Conservation (phyloP, 2,113 vertebrate genomes). For the Sisor rabdophorus region DNA sequence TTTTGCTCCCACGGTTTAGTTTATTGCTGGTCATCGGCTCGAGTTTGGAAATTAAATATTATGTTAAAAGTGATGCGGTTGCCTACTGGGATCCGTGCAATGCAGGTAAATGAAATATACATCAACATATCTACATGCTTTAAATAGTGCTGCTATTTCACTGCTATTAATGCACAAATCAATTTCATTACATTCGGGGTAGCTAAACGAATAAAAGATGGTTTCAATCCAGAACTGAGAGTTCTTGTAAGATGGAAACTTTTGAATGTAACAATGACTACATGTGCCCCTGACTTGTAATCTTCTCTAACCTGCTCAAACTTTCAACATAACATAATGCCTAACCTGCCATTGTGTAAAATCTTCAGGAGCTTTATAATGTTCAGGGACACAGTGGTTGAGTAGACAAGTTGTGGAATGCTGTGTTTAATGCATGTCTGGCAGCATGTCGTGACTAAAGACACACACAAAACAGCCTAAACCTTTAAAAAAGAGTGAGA, state of each 20-base stretch:
- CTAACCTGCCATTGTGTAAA: neutral
- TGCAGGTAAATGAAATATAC: conserved; percentile 61
- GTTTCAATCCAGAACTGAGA: neutral
- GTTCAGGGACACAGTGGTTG: neutral
- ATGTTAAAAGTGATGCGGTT: conserved; percentile 56
- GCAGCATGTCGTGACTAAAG: no score
- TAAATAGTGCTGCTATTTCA: neutral
- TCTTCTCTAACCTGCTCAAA: neutral
- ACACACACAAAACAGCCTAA: no score
- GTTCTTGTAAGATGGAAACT: neutral
- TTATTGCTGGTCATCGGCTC: conserved; percentile 51
- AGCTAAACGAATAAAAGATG: neutral
- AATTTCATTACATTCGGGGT: neutral
- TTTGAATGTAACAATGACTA: neutral
- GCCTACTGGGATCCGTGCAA: conserved; percentile 75
- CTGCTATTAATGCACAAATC: no score
- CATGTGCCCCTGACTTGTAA: neutral
- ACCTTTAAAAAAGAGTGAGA: no score
- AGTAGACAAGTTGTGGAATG: no score
- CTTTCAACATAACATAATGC: neutral
- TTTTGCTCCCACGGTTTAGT: conserved; percentile 53
- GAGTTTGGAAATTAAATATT: conserved; percentile 52
- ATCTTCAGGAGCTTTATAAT: neutral
- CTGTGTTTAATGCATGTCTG: neutral
- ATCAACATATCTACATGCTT: neutral